phyloP scores from a whole-genome alignment of 1,140 invertebrate genomes.

The Druon quercuslanigerum region DNA sequence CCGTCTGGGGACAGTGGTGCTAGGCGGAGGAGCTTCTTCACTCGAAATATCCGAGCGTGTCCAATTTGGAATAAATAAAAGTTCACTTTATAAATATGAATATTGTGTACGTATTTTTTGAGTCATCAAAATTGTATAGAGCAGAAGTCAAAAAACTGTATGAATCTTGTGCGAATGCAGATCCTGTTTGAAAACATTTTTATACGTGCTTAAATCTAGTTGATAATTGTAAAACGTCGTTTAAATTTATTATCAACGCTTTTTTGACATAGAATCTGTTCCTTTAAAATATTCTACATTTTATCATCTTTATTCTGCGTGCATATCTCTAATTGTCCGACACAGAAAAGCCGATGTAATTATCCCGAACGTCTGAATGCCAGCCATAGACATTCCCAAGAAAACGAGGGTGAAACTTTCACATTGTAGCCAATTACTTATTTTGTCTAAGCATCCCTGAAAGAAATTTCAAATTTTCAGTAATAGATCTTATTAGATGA shows the following conservation, averaged over 20 bases:
- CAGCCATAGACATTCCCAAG: slow-evolving; percentile 61
- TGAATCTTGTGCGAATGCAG: slow-evolving; percentile 15
- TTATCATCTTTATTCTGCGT: slow-evolving; percentile 34
- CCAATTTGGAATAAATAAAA: no score
- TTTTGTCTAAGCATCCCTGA: slow-evolving; percentile 67
- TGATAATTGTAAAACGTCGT: slow-evolving; percentile 7
- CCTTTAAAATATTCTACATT: not conserved
- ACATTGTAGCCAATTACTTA: slow-evolving; percentile 63
- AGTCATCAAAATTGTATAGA: not conserved
- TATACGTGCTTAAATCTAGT: not conserved
- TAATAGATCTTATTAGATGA: not conserved
- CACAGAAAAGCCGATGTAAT: slow-evolving; percentile 64
- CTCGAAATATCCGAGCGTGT: no score
- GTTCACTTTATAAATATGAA: no score
- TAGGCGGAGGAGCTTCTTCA: no score
- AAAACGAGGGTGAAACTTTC: slow-evolving; percentile 65
- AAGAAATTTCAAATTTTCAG: slow-evolving; percentile 31
- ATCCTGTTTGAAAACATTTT: slow-evolving; percentile 1
- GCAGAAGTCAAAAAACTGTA: not conserved
- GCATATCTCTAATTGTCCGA: slow-evolving; percentile 58
- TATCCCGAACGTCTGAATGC: slow-evolving; percentile 66
- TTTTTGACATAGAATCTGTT: slow-evolving; percentile 7
- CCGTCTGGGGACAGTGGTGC: no score
- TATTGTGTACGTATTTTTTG: not conserved
- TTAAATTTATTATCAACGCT: slow-evolving; percentile 15